A percentile compares a stretch with the other conserved stretches of the same genome.
Conservation (phyloP, 2,113 vertebrate species). For the Paedocypris sp. region DNA sequence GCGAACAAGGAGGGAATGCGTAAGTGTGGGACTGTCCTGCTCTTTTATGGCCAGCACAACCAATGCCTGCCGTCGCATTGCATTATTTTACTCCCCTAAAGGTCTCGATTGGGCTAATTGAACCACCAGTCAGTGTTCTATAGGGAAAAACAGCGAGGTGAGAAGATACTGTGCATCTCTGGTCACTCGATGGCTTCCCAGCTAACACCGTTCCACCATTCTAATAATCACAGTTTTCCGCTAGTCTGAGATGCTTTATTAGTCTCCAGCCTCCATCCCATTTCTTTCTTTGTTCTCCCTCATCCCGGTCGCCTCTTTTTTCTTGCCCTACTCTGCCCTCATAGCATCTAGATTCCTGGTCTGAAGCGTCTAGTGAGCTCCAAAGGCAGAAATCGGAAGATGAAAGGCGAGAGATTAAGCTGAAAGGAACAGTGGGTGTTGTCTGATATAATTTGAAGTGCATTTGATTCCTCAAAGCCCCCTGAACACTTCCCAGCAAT, state of each 20-base stretch:
- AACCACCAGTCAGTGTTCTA: not conserved
- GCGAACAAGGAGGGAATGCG: not conserved
- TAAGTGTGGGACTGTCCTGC: not conserved
- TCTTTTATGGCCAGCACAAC: not conserved
- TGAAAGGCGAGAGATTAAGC: constrained; percentile 47
- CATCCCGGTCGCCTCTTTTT: not conserved
- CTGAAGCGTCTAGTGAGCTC: constrained; percentile 11
- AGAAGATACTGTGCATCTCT: not conserved
- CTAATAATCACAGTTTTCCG: not conserved
- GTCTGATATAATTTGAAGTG: constrained; percentile 47
- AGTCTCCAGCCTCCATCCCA: not conserved
- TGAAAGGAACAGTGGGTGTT: constrained; percentile 34
- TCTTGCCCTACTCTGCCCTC: constrained; percentile 1
- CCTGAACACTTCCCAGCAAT: constrained; percentile 11
- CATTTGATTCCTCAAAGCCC: constrained; percentile 38
- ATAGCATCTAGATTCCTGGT: not conserved
- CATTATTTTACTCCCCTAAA: constrained; percentile 10
- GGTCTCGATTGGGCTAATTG: constrained; percentile 17
- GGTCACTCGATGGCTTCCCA: not conserved
- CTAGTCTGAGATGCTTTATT: not conserved
- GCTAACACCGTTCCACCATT: not conserved
- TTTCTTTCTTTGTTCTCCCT: constrained; percentile 6
- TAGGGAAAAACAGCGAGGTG: constrained; percentile 1
- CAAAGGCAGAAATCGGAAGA: constrained; percentile 15
- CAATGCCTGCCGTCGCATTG: not conserved